Percentiles rank a stretch among this genome's conserved stretches.
phyloP scores from a whole-genome alignment of 1,140 invertebrate genomes.

The Ostrea edulis region DNA sequence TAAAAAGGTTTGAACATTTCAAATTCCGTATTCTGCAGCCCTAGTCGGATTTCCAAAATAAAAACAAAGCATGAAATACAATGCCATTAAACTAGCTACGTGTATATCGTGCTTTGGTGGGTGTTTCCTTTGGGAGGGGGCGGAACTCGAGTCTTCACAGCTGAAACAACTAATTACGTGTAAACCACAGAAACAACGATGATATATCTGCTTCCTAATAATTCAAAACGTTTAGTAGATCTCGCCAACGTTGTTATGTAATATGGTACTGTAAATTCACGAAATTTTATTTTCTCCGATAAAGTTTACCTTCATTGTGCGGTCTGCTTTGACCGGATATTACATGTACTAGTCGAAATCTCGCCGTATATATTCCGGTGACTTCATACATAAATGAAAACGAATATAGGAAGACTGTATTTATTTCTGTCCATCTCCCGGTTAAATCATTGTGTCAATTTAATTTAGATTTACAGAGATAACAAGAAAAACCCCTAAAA shows the following conservation, averaged over 20 bases:
- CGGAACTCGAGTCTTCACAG: background rate
- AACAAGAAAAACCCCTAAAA: background rate
- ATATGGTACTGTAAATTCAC: no score
- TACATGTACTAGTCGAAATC: background rate
- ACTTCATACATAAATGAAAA: background rate
- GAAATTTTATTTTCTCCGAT: no score
- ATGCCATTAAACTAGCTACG: no score
- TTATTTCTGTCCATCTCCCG: background rate
- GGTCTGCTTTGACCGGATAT: conserved; percentile 12
- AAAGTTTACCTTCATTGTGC: conserved; percentile 16
- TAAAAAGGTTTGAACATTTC: no score
- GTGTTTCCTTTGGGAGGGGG: background rate
- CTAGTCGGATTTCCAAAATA: no score
- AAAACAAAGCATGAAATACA: no score
- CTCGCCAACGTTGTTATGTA: no score
- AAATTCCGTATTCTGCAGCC: no score
- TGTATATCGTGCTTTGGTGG: background rate
- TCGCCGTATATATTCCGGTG: background rate
- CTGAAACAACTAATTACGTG: background rate
- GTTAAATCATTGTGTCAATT: background rate
- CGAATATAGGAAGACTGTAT: background rate
- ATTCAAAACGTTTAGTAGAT: no score
- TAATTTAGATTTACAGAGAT: background rate
- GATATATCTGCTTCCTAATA: background rate
- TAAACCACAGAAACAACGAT: background rate